Percentiles rank a stretch among this genome's conserved stretches.
Evolutionary conservation across 2,113 vertebrate species (phyloP).

Genomic region (Laticauda laticaudata): DNA sequence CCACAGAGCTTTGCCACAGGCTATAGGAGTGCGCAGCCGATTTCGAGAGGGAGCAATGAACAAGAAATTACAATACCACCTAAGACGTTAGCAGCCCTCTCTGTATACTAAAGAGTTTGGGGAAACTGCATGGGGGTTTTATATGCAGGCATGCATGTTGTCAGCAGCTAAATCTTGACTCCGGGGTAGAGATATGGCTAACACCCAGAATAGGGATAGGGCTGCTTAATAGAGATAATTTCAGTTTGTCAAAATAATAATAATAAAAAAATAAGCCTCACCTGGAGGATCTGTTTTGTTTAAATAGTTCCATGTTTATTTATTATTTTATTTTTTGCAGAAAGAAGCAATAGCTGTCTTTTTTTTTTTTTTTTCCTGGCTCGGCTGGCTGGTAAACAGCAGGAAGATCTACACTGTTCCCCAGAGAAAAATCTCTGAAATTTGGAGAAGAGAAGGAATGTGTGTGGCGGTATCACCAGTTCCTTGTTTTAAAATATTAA

Average conservation of each 20-base stretch:
- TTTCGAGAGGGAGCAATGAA: constrained; percentile 2
- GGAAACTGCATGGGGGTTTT: background rate
- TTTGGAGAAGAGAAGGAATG: background rate
- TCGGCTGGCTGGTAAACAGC: background rate
- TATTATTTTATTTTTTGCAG: background rate
- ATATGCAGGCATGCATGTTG: background rate
- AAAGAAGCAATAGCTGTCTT: background rate
- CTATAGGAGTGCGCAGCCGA: background rate
- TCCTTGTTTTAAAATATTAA: background rate
- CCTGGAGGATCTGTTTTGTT: background rate
- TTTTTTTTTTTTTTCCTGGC: background rate
- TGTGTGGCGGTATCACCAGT: background rate
- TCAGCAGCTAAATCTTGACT: constrained; percentile 10
- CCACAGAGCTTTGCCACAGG: background rate
- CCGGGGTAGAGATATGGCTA: background rate
- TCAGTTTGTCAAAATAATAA: background rate
- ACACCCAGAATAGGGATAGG: background rate
- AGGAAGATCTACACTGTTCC: background rate
- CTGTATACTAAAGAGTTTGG: background rate
- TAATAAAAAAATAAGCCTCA: background rate
- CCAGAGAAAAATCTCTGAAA: background rate
- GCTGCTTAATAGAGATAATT: background rate
- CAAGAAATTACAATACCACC: background rate
- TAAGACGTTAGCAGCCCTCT: background rate
- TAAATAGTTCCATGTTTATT: too few species aligned